These are phyloP conservation scores for Lycaena phlaeas DNA, from an alignment of 2,888 invertebrate species.

Conservation along the genomic window DNA sequence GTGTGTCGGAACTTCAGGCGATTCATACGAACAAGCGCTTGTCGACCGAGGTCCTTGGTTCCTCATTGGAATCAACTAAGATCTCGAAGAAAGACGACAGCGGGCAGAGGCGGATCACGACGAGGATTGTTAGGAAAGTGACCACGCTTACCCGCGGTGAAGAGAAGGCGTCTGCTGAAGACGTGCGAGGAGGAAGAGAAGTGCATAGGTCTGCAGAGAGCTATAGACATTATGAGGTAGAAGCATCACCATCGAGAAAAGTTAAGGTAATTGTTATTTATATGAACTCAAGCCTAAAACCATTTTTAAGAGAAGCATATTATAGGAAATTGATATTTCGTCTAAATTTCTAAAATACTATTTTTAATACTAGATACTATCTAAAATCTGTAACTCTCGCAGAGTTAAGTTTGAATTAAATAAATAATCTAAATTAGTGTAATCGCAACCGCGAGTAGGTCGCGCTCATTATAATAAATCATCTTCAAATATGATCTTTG, in stretches of 20 bases:
- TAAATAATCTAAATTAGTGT: background rate
- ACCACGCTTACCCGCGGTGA: constrained; percentile 91
- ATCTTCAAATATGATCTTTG: constrained; percentile 1
- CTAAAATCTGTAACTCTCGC: no score
- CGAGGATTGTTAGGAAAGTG: constrained; percentile 89
- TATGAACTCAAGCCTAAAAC: no score
- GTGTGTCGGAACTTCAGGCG: constrained; percentile 77
- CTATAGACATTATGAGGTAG: constrained; percentile 71
- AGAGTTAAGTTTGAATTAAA: no score
- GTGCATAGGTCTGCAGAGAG: constrained; percentile 72
- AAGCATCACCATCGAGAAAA: constrained; percentile 77
- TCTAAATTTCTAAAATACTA: no score
- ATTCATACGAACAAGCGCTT: constrained; percentile 86
- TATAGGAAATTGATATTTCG: no score
- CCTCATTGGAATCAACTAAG: constrained; percentile 87
- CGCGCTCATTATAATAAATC: background rate
- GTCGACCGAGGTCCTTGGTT: constrained; percentile 88
- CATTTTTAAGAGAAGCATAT: no score
- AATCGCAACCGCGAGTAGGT: background rate
- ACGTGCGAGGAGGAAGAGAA: constrained; percentile 72
- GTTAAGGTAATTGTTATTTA: constrained; percentile 86
- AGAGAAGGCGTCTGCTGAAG: constrained; percentile 82
- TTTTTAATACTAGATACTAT: no score
- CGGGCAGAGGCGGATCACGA: constrained; percentile 87
- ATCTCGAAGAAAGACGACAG: constrained; percentile 84